Evolutionary conservation across 2,113 vertebrate genomes (phyloP).

Genomic region (Sapayoa aenigma): DNA sequence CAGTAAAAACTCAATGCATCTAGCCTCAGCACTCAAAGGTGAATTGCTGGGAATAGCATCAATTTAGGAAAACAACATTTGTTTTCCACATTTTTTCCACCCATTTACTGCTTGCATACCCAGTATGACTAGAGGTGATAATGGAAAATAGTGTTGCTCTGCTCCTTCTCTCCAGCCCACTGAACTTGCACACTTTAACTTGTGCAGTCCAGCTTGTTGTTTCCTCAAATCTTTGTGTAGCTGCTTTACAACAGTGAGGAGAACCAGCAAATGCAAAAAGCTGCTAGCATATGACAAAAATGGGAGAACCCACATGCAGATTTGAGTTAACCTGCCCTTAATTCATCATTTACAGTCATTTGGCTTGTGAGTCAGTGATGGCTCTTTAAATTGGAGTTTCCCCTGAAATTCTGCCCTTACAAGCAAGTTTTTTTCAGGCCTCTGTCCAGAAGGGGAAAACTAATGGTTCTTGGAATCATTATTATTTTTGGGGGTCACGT

Average conservation of each 20-base stretch:
- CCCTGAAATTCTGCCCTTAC: conserved; percentile 30
- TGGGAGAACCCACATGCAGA: neutral
- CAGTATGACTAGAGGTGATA: neutral
- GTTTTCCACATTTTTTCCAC: neutral
- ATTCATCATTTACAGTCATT: conserved; percentile 9
- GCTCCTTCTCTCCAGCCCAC: neutral
- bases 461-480: neutral
- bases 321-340: neutral
- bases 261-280: neutral
- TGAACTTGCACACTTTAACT: neutral
- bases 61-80: neutral
- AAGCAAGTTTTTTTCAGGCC: conserved; percentile 19
- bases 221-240: neutral
- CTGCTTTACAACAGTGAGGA: neutral
- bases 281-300: neutral
- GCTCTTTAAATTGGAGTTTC: conserved; percentile 40
- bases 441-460: conserved; percentile 1
- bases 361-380: neutral
- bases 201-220: neutral
- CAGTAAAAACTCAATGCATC: neutral
- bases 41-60: neutral
- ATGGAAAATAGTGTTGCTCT: neutral
- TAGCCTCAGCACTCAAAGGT: neutral
- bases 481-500: neutral
- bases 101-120: neutral